phyloP scores from a whole-genome alignment of 2,888 invertebrate genomes.

The Deilephila elpenor region DNA sequence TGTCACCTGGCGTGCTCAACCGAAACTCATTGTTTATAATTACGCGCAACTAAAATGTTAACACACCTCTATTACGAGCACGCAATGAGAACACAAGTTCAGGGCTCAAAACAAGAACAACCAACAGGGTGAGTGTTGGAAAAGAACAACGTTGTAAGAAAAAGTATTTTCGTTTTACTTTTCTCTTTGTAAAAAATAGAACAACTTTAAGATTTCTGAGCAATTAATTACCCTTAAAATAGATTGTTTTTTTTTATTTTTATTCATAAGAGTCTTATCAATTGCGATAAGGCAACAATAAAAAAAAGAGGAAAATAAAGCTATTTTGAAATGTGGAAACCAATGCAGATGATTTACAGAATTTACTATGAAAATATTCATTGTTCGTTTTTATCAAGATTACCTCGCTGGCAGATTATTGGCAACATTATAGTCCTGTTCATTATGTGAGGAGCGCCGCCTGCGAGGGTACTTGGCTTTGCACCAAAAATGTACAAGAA shows the following conservation, averaged over 20 bases:
- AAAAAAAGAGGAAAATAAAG: too few species aligned
- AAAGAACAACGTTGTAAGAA: background rate
- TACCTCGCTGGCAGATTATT: background rate
- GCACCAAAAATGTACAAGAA: conserved; percentile 20
- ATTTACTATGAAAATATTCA: too few species aligned
- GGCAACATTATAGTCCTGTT: conserved; percentile 22
- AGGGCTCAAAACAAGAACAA: background rate
- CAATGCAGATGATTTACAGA: too few species aligned
- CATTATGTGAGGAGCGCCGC: conserved; percentile 4
- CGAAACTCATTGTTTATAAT: conserved; percentile 27
- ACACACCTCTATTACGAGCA: background rate
- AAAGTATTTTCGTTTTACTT: background rate
- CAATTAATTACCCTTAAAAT: too few species aligned
- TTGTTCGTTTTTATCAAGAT: background rate
- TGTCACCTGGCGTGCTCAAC: conserved; percentile 14
- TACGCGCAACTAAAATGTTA: conserved; percentile 23
- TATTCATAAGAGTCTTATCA: too few species aligned
- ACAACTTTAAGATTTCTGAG: too few species aligned
- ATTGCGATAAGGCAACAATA: too few species aligned
- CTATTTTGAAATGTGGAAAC: too few species aligned
- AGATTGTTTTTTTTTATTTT: too few species aligned
- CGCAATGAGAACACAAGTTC: conserved; percentile 13
- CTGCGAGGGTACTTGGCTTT: conserved; percentile 21
- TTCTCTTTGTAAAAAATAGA: too few species aligned
- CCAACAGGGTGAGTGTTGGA: background rate